Base-by-base conservation (phyloP, 2,888 invertebrate species). In the Macaria notata region DNA sequence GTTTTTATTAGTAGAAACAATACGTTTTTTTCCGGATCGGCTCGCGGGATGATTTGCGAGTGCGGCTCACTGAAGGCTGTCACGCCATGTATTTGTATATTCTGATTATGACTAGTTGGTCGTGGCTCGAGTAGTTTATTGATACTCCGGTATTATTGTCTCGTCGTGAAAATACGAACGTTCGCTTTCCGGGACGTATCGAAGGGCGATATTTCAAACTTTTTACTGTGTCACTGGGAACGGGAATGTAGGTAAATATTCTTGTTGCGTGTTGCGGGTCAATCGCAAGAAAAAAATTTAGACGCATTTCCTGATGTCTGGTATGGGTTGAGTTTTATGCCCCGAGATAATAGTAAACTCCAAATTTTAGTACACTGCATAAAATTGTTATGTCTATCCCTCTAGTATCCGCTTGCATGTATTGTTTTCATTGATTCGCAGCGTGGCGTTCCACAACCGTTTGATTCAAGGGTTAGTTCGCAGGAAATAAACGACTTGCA, bases 1-100 rank as follows among this genome's bases (percentile, higher is more conserved):
- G 75, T 90, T 90, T 89, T 90, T 91, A 90, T 91, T 91, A 90
- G 86, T 90, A 88, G 87, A 86, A 82, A 86, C 81, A 83, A 86
- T 87, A 82, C 81, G 73, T 71, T 75, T 78, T 79, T 84, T 78
- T 71, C 73, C 75, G 69, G 71, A 69, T 76, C 77, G 78, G 74
- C 68, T 74, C 69, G 61, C 62, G 54, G 69, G 72, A 78, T 85
- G 87, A 87, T 85, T 87, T 83, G 86, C 82, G 82, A 77, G 72
- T 82, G 79, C 80, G 79, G 64, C 57, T 76, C 78, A 88, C 83
- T 73, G 84, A 63, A 6, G 6, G 39, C n/a, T 73, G 87, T 85
- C 88, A 88, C 88, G 88, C 56, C 58, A 88, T 81, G 77, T 82
- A 44, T 44, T 81, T 78, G 78, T 75, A 31, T 75, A 42, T 79